Evolutionary conservation across 2,113 vertebrate species (phyloP), one percentile per base, ranked within the genome.

Genomic region (Glaucidium brasilianum): DNA sequence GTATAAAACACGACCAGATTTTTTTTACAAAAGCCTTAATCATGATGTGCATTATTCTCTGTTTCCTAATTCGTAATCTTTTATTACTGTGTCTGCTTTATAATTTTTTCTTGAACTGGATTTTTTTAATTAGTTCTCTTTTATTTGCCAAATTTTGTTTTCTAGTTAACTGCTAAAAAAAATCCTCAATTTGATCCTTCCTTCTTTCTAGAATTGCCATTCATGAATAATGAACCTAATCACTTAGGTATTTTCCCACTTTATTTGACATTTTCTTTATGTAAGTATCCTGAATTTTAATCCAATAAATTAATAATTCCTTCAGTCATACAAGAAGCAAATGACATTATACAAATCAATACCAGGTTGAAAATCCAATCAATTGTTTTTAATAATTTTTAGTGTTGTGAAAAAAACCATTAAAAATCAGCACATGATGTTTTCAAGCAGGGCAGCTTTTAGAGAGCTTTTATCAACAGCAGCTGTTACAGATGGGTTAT

Each of bases 401-500:
- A 64, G 14, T 79, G 21, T 87, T 87, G 26, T 72, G 74, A 90
- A 91, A 85, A 37, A 52, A 72, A 39, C 19, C 19, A 9, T 19
- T 34, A 6, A 29, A 34, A 20, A 6, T 15, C 27, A 34, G 35
- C 14, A 8, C 37, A 32, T 63, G 64, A 67, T 87, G 43, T 92
- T 94, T 96, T 90, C 80, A 92, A 92, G 64, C 39, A 78, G 37
- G 85, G 64, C n/a, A 95, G 69, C 35, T 87, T 94, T 94, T 76
- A 73, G 85, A 88, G 35, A 83, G 67, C 49, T 93, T 95, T 96
- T 96, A 96, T 96, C 89, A 96, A 91, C 77, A 96, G 84, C 95
- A 97, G 94, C 91, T 96, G 93, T 87, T 84, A 94, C 96, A 97
- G 95, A 97, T 96, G 94, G 91, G 84, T 94, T 96, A 81, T 78